Evolutionary conservation across 2,888 invertebrate species (phyloP), one percentile per base, ranked within the genome.

Genomic region (Podotricha telesiphe): DNA sequence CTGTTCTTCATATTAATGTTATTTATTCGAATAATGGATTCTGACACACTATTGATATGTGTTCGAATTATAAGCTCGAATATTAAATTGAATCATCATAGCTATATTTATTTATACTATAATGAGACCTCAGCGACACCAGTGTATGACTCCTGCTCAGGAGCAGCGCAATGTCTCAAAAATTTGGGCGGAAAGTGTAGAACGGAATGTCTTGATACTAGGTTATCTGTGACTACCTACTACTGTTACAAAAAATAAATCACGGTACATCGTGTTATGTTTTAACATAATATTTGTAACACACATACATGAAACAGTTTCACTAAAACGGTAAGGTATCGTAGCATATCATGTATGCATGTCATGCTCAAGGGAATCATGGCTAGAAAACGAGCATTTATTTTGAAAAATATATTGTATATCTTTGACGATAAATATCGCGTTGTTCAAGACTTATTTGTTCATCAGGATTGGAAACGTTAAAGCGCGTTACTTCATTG

Each of bases 381-480:
- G 59, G 59, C 63, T n/a, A 50, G 17, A 58, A 65, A 66, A 66
- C 48, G 40, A n/a, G 48, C 56, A 48, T 65, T 47, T 58, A 58
- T 66, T 58, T 66, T 58, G 40, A 40, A 65, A 65, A 65, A 58
- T 65, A 40, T 65, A 65, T 65, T 65, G 48, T 66, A 66, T 40
- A 68, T 58, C 51, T 48, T 11, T 68, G 67, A 42, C 68, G 65
- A 68, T 68, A 56, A 53, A 56, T 63, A 51, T 56, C 37, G 58
- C 56, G 61, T 63, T 55, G 51, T 66, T 66, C 58, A 66, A 69
- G 66, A 63, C 58, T 65, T 66, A 34, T 59, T 68, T 68, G 65
- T 62, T 40, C 63, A 62, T 62, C 69, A 66, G 65, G 56, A 65
- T 58, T 50, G 61, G 50, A n/a, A 56, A 65, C 48, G 37, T 65